Percentiles rank a stretch among this genome's conserved stretches.
phyloP scores from a whole-genome alignment of 2,797 vertebrate genomes.

The Sebastes matsubarae region DNA sequence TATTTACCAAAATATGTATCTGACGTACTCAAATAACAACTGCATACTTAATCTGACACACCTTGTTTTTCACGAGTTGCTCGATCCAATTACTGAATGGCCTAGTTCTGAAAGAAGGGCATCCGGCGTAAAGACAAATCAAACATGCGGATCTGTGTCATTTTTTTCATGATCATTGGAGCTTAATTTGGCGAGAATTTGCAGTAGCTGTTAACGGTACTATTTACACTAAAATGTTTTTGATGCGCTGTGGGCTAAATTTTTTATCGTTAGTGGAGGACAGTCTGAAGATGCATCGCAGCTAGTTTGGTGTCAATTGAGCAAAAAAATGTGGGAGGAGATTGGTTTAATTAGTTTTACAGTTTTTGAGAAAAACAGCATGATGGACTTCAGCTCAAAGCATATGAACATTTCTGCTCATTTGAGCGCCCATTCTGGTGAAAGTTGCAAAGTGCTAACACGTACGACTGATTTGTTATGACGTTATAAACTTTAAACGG shows the following conservation, averaged over 20 bases:
- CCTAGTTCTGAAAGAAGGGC: background rate
- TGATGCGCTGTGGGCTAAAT: background rate
- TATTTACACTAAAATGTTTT: background rate
- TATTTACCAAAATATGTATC: background rate
- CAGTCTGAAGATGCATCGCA: background rate
- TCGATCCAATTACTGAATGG: background rate
- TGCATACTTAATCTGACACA: background rate
- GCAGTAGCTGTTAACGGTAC: no score
- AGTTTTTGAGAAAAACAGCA: no score
- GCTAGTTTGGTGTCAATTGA: background rate
- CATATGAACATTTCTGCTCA: no score
- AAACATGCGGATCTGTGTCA: no score
- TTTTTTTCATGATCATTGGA: background rate
- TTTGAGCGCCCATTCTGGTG: rapidly evolving
- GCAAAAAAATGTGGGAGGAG: background rate
- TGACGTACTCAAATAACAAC: background rate
- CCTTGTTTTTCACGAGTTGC: background rate
- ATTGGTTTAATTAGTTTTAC: background rate
- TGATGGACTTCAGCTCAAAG: no score
- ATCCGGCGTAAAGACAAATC: no score
- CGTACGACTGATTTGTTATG: no score
- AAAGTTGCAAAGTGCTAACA: no score
- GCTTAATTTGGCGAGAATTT: background rate
- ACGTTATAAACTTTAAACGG: no score
- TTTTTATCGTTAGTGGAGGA: background rate